These are phyloP conservation scores for Chaetophractus vellerosus DNA, from an alignment of 2,797 vertebrate genomes.

Conservation along the genomic window DNA sequence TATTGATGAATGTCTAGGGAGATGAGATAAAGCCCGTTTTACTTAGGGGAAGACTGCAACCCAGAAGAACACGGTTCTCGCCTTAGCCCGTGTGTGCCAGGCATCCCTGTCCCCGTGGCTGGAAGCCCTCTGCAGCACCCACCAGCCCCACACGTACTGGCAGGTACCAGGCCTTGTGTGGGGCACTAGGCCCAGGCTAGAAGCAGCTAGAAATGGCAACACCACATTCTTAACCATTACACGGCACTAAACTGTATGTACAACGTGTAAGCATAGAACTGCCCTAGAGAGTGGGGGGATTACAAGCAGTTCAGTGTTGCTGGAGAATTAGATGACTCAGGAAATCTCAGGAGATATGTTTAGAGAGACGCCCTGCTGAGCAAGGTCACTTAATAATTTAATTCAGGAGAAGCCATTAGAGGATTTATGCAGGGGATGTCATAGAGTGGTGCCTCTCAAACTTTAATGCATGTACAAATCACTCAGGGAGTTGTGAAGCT, in stretches of 20 bases:
- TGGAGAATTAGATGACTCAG: neutral
- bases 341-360: neutral
- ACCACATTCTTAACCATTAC: neutral
- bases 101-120: neutral
- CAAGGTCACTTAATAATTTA: neutral
- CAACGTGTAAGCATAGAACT: neutral
- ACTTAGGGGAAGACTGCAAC: slow-evolving; percentile 21
- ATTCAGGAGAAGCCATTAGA: neutral
- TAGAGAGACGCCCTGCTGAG: neutral
- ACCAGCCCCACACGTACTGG: neutral
- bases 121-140: neutral
- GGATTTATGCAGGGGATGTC: neutral
- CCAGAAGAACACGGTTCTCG: neutral
- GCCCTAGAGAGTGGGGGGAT: neutral
- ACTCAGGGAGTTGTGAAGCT: neutral
- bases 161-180: neutral
- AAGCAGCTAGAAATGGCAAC: neutral
- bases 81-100: neutral
- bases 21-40: slow-evolving; percentile 21
- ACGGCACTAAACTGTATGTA: neutral
- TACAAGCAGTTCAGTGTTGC: neutral
- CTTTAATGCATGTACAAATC: neutral
- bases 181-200: neutral
- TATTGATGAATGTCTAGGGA: neutral
- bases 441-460: neutral